Evolutionary conservation across 2,113 vertebrate genomes (phyloP).

Genomic region (Puntigrus tetrazona): DNA sequence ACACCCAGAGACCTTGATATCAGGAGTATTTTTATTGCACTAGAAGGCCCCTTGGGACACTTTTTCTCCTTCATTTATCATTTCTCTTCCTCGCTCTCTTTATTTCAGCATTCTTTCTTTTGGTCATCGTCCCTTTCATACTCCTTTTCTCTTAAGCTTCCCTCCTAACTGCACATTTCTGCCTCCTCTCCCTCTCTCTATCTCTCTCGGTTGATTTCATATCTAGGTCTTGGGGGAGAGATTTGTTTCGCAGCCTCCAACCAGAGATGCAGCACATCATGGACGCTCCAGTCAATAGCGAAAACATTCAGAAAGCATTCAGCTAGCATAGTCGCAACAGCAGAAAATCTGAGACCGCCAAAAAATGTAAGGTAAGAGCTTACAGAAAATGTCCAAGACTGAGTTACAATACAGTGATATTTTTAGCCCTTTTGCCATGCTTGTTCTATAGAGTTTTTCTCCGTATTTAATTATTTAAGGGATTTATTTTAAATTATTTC

Average conservation of each 20-base stretch:
- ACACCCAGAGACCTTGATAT: constrained; percentile 10
- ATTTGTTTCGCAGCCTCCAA: constrained; percentile 38
- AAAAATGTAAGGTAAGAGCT: background rate
- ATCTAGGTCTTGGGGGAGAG: constrained; percentile 54
- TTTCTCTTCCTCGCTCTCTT: constrained; percentile 1
- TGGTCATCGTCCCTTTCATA: constrained; percentile 11
- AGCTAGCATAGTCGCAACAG: background rate
- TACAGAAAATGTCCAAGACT: background rate
- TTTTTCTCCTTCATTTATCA: constrained; percentile 33
- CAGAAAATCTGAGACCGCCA: background rate
- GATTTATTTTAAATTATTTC: background rate
- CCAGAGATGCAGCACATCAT: constrained; percentile 26
- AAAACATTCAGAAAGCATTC: background rate
- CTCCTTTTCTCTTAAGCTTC: constrained; percentile 8
- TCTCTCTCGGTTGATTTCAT: constrained; percentile 55
- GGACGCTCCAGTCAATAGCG: background rate
- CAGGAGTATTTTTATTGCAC: constrained; percentile 1
- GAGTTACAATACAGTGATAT: background rate
- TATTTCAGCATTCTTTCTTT: constrained; percentile 13
- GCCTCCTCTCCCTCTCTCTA: background rate
- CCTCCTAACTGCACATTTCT: background rate
- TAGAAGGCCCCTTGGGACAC: background rate
- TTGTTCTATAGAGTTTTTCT: background rate
- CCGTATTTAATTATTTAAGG: background rate
- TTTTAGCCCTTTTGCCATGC: background rate